A percentile compares a stretch with the other conserved stretches of the same genome.
Conservation (phyloP, 2,113 vertebrate genomes). For the Hemiscyllium ocellatum region DNA sequence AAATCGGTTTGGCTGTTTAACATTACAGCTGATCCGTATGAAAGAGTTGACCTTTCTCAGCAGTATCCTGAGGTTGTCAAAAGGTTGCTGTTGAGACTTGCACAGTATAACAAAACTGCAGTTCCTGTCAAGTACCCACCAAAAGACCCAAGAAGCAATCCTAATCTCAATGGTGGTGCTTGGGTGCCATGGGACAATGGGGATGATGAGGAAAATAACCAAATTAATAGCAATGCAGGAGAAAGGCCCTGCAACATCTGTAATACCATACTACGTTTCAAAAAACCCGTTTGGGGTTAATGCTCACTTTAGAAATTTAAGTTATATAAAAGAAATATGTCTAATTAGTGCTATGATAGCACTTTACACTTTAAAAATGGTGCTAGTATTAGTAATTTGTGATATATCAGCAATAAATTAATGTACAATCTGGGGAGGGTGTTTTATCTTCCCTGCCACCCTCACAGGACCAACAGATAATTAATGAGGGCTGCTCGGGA, state of each 20-base stretch:
- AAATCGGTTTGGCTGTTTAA: slow-evolving; percentile 97
- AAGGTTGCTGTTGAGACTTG: slow-evolving; percentile 72
- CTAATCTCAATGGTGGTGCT: slow-evolving; percentile 84
- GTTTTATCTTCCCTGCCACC: neutral
- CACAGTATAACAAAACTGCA: slow-evolving; percentile 79
- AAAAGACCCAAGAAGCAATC: slow-evolving; percentile 87
- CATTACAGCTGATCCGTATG: slow-evolving; percentile 87
- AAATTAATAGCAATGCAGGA: slow-evolving; percentile 33
- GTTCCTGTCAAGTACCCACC: slow-evolving; percentile 86
- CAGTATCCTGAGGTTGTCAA: slow-evolving; percentile 78
- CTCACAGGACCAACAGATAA: neutral
- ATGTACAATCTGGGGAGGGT: neutral
- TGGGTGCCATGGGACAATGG: slow-evolving; percentile 95
- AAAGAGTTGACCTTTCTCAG: slow-evolving; percentile 79
- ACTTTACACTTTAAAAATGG: slow-evolving; percentile 13
- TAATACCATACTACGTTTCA: slow-evolving; percentile 21
- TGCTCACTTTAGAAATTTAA: slow-evolving; percentile 5
- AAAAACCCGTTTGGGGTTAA: slow-evolving; percentile 32
- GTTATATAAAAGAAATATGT: slow-evolving; percentile 1
- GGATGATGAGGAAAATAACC: slow-evolving; percentile 59
- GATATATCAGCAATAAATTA: neutral
- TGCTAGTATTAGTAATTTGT: neutral
- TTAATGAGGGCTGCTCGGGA: neutral
- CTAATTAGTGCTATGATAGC: neutral
- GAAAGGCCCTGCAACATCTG: neutral